Base-by-base conservation (phyloP, 2,113 vertebrate genomes). In the Sander lucioperca region DNA sequence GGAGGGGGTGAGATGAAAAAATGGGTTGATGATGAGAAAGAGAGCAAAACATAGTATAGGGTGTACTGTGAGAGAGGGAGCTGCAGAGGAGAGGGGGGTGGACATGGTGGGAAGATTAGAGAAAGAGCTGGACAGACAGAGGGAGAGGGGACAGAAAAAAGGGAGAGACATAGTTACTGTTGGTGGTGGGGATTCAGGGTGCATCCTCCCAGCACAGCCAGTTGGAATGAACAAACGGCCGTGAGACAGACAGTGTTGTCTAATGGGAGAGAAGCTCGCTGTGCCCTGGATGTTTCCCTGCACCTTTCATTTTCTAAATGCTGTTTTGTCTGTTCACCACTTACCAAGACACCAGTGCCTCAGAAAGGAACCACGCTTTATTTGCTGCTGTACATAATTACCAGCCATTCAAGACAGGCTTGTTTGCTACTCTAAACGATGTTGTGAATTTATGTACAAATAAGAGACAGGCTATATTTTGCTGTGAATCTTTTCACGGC, bases 281-380 rank as follows among this genome's bases (percentile, higher is more conserved):
- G 90, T 87, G 90, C 86, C 86, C 86, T 92, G 89, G 86, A 92
- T 93, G 90, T 92, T 92, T 93, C 88, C 71, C 87, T 86, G 87
- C 87, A 93, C 92, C 89, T 94, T 94, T 94, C 90, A 93, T 94
- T 92, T 91, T 90, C 88, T 90, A 93, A 94, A 93, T 87, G 93
- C 89, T 92, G 89, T 93, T 94, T 93, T 94, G 94, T 94, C 93
- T 94, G 89, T 91, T 92, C 83, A 65, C 91, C 91, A 93, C 91
- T 94, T 94, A 94, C 94, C 92, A 93, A 94, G 92, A 87, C 92
- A 91, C 86, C 92, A 90, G 89, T 86, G 92, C 88, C 91, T 91
- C 87, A 79, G 86, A 94, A 92, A 90, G 80, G 88, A 93, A 88
- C 85, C 91, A 56, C 25, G 84, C 89, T 93, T 92, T 93, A 94